Conservation (phyloP, 2,113 vertebrate species). For the Podiceps cristatus region DNA sequence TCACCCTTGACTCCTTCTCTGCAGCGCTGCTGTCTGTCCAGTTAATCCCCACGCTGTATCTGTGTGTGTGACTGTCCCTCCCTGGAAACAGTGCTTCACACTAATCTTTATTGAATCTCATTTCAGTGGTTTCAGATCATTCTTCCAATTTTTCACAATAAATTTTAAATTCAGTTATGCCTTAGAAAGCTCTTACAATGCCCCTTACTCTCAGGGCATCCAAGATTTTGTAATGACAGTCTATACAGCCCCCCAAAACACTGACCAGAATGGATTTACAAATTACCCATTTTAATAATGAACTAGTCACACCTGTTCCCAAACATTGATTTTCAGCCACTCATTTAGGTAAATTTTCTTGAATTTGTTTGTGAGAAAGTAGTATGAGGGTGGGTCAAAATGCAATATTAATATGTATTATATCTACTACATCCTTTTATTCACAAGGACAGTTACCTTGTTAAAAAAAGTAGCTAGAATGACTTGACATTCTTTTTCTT, state of each 20-base stretch:
- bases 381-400: not conserved
- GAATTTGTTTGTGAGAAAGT: not conserved
- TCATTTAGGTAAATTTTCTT: not conserved
- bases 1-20: not conserved
- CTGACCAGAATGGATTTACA: not conserved
- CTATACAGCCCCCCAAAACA: not conserved
- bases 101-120: not conserved
- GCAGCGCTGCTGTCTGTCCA: not conserved
- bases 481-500: not conserved
- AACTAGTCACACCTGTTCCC: not conserved
- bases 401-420: not conserved
- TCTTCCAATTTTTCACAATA: not conserved
- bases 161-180: not conserved
- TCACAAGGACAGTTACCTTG: not conserved
- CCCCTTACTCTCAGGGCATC: not conserved
- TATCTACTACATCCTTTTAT: not conserved
- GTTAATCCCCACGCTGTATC: not conserved
- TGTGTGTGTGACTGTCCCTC: not conserved
- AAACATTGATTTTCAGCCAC: not conserved
- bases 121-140: not conserved
- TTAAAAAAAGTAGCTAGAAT: constrained; percentile 35
- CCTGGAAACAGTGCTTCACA: not conserved
- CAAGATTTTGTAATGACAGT: not conserved
- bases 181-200: not conserved
- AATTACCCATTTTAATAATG: not conserved